Conservation (phyloP, 2,113 vertebrate genomes). For the Lontra canadensis region DNA sequence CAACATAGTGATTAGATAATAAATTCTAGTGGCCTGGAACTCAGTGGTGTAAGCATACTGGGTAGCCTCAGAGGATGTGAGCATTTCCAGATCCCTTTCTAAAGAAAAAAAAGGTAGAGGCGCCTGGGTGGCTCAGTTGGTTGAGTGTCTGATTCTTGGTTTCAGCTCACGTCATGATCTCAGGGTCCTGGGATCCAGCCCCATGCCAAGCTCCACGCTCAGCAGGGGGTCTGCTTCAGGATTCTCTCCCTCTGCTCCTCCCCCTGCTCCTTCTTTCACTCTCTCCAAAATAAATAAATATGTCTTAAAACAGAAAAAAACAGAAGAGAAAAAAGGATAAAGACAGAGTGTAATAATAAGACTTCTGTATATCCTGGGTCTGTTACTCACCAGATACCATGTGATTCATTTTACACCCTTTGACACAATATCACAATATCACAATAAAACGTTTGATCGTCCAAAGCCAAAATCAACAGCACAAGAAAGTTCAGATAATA, state of each 20-base stretch:
- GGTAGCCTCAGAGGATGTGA: not conserved
- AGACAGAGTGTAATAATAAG: not conserved
- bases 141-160: not conserved
- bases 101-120: not conserved
- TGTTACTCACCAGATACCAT: not conserved
- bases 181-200: not conserved
- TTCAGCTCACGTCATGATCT: not conserved
- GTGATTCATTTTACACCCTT: not conserved
- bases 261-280: not conserved
- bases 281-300: not conserved
- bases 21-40: not conserved
- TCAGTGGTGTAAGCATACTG: not conserved
- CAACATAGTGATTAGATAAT: not conserved
- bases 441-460: not conserved
- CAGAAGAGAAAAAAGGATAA: not conserved
- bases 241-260: not conserved
- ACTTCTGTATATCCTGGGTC: accelerated
- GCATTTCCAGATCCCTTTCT: not conserved
- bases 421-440: not conserved
- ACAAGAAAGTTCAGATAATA: not conserved
- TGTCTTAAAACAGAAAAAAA: not conserved
- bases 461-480: not conserved
- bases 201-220: not conserved
- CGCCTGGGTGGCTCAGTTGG: not conserved
- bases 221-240: not conserved